These are phyloP conservation scores for Piscicola geometra DNA, from an alignment of 2,888 invertebrate species.

Conservation along the genomic window DNA sequence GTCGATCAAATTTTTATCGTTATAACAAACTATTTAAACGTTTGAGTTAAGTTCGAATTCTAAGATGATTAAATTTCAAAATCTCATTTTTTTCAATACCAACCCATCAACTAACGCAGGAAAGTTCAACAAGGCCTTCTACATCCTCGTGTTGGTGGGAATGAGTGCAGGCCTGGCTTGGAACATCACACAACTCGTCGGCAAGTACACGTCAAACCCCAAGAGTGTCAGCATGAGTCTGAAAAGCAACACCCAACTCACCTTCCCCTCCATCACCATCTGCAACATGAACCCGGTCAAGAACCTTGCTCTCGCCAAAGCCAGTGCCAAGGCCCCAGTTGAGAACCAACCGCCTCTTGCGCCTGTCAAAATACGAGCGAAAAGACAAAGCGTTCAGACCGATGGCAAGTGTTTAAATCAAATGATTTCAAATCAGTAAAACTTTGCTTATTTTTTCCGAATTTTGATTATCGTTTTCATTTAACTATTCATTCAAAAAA, in stretches of 20 bases:
- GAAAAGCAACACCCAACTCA: slow-evolving; percentile 18
- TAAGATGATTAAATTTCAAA: background rate
- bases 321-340: background rate
- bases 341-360: background rate
- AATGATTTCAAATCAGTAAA: too few relatives aligned
- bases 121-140: background rate
- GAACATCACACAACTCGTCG: slow-evolving; percentile 8
- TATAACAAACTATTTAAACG: background rate
- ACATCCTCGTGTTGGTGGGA: slow-evolving; percentile 9
- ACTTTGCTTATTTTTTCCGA: too few relatives aligned
- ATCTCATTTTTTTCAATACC: background rate
- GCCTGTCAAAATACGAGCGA: background rate
- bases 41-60: background rate
- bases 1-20: background rate
- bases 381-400: background rate
- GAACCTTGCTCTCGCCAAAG: background rate
- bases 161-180: slow-evolving; percentile 15
- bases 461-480: too few relatives aligned
- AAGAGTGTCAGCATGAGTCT: slow-evolving; percentile 20
- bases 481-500: too few relatives aligned
- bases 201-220: slow-evolving; percentile 29
- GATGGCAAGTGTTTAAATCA: too few relatives aligned
- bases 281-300: slow-evolving; percentile 35
- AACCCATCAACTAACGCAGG: background rate
- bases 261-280: slow-evolving; percentile 35